These are phyloP conservation scores for Centropristis striata DNA, from an alignment of 2,113 vertebrate genomes.

Conservation along the genomic window DNA sequence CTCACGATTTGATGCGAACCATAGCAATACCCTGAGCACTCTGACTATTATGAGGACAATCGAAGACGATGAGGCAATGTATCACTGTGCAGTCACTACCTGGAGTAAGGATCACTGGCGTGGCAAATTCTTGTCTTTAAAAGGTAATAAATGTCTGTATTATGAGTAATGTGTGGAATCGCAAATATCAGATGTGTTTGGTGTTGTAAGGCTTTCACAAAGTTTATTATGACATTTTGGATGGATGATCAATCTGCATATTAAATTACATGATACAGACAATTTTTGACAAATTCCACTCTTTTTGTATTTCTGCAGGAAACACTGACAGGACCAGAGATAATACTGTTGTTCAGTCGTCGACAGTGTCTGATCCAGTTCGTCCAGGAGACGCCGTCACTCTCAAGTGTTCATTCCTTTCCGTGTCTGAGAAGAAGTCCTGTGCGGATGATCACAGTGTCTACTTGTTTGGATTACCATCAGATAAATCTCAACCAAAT, in stretches of 20 bases:
- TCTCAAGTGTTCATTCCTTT: constrained; percentile 59
- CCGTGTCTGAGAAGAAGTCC: neutral
- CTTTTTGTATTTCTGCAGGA: constrained; percentile 21
- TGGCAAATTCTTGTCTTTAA: constrained; percentile 33
- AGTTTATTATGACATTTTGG: too few species aligned
- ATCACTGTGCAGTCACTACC: constrained; percentile 28
- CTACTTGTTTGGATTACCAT: constrained; percentile 55
- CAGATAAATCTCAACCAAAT: constrained; percentile 16
- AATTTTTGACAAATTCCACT: neutral
- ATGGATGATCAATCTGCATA: neutral
- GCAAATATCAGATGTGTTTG: neutral
- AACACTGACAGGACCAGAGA: neutral
- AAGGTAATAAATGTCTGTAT: constrained; percentile 27
- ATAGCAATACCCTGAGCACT: neutral
- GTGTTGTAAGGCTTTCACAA: too few species aligned
- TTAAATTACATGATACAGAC: neutral
- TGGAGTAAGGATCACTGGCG: constrained; percentile 38
- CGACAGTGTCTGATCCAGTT: neutral
- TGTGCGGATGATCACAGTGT: neutral
- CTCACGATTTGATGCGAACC: neutral
- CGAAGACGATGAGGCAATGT: constrained; percentile 43
- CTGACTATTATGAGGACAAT: constrained; percentile 42
- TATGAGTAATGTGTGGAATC: neutral
- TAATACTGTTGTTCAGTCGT: constrained; percentile 41
- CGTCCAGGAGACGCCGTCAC: constrained; percentile 50